Evolutionary conservation across 1,140 invertebrate species (phyloP).

Genomic region (Ooceraea biroi): DNA sequence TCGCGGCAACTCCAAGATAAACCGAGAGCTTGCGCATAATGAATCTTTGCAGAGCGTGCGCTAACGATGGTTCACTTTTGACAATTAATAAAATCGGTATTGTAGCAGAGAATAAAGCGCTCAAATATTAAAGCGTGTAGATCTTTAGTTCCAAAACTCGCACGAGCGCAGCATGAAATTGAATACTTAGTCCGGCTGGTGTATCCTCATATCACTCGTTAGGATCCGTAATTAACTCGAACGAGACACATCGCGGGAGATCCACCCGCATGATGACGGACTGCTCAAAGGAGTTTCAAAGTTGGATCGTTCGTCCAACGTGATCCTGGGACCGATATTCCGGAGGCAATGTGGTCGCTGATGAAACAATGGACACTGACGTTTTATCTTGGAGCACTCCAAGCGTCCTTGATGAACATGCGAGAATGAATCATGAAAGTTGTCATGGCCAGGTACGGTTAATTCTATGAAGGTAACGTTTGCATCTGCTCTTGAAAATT

Average conservation of each 20-base stretch:
- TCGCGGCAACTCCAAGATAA: no score
- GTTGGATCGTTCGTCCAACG: slow-evolving; percentile 29
- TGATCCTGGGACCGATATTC: not conserved
- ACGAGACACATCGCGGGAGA: slow-evolving; percentile 26
- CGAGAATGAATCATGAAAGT: not conserved
- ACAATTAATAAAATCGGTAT: no score
- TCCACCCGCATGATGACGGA: slow-evolving; percentile 16
- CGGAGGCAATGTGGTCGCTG: not conserved
- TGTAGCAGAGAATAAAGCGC: slow-evolving; percentile 3
- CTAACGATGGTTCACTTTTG: no score
- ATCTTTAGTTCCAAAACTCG: not conserved
- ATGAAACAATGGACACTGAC: not conserved
- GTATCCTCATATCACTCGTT: slow-evolving; percentile 3
- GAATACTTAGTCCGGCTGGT: not conserved
- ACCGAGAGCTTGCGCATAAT: no score
- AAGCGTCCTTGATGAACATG: slow-evolving; percentile 5
- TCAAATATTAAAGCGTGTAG: not conserved
- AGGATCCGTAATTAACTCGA: slow-evolving; percentile 31
- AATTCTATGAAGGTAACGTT: slow-evolving; percentile 18
- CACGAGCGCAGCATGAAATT: not conserved
- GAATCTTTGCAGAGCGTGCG: no score
- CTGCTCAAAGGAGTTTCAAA: slow-evolving; percentile 26
- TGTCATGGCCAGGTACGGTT: not conserved
- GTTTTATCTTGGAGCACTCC: slow-evolving; percentile 25
- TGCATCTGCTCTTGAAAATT: not conserved